Conservation (phyloP, 2,113 vertebrate genomes). For the Poeciliopsis prolifica region DNA sequence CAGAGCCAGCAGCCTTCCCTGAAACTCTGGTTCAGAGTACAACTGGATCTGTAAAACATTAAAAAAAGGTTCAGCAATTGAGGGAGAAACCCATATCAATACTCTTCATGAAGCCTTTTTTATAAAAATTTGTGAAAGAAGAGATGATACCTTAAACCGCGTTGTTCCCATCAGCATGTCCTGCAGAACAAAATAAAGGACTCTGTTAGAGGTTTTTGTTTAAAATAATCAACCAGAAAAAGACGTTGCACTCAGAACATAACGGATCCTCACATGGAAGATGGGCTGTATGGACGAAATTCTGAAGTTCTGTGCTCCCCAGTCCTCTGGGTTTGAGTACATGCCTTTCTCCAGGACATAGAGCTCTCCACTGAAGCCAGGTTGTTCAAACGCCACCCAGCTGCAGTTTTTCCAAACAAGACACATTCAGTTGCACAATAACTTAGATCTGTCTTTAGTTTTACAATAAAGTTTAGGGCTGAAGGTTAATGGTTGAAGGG, state of each 20-base stretch:
- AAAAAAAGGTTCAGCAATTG: not conserved
- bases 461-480: no score
- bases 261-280: conserved; percentile 81
- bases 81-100: not conserved
- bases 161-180: conserved; percentile 55
- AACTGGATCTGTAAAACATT: conserved; percentile 85
- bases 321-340: conserved; percentile 87
- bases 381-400: conserved; percentile 94
- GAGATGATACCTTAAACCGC: conserved; percentile 72
- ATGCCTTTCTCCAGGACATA: conserved; percentile 92
- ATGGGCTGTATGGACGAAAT: conserved; percentile 93
- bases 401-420: conserved; percentile 68
- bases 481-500: no score
- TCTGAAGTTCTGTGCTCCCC: conserved; percentile 85
- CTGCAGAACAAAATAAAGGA: conserved; percentile 50
- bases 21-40: conserved; percentile 89
- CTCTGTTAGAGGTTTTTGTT: not conserved
- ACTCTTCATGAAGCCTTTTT: no score
- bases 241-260: not conserved
- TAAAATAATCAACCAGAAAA: not conserved
- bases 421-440: not conserved
- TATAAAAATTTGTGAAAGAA: not conserved
- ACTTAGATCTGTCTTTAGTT: not conserved
- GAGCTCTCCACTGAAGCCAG: conserved; percentile 90
- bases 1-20: conserved; percentile 82